phyloP scores from a whole-genome alignment of 2,113 vertebrate species.

The Mohoua ochrocephala region DNA sequence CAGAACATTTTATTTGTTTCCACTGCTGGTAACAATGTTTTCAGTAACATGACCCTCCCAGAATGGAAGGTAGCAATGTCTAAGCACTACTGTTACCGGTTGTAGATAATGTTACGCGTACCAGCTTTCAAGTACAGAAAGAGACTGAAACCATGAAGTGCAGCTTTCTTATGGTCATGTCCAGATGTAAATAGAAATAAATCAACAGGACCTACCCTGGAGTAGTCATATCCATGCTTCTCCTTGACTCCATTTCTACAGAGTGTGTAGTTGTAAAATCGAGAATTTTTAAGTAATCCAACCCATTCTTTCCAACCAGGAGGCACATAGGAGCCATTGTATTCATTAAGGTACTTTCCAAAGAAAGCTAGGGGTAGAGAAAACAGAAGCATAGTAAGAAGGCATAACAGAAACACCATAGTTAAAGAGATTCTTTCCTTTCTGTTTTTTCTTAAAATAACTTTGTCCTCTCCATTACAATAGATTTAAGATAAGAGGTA shows the following conservation, averaged over 20 bases:
- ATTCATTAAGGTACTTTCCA: slow-evolving; percentile 96
- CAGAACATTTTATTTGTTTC: not conserved
- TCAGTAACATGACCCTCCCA: not conserved
- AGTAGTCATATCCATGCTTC: slow-evolving; percentile 88
- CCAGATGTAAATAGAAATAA: not conserved
- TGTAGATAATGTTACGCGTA: not conserved
- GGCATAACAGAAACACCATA: not conserved
- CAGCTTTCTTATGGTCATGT: not conserved
- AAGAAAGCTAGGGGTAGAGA: slow-evolving; percentile 83
- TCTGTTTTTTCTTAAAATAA: not conserved
- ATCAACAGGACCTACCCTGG: slow-evolving; percentile 76
- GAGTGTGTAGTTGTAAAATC: slow-evolving; percentile 97
- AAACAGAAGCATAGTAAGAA: not conserved
- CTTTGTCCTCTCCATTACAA: not conserved
- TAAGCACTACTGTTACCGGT: not conserved
- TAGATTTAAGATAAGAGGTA: not conserved
- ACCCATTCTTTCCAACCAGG: slow-evolving; percentile 98
- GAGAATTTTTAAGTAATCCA: slow-evolving; percentile 93
- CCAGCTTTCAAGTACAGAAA: not conserved
- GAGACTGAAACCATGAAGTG: not conserved
- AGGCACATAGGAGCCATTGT: slow-evolving; percentile 95
- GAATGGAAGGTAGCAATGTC: not conserved
- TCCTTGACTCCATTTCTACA: slow-evolving; percentile 91
- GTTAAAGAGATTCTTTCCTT: not conserved
- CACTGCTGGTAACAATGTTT: not conserved